Percentiles rank a stretch among this genome's conserved stretches.
Evolutionary conservation across 2,888 invertebrate species (phyloP).

Genomic region (Seira musarum): DNA sequence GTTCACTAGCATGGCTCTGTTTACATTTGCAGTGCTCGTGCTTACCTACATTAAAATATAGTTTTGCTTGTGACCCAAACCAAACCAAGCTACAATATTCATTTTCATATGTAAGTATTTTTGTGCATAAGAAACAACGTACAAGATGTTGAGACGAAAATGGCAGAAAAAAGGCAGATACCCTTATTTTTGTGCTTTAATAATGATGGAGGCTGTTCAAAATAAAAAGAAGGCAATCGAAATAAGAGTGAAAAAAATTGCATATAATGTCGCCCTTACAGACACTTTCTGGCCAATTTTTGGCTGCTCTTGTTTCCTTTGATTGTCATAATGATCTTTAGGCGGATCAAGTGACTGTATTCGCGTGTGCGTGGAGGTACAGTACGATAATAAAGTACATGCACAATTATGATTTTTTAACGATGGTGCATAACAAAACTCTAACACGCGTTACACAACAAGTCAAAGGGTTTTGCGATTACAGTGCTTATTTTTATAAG

Average conservation of each 20-base stretch:
- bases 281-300: background rate
- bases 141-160: background rate
- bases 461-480: background rate
- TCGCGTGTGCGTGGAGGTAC: background rate
- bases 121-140: too few relatives aligned
- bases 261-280: conserved; percentile 6
- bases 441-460: background rate
- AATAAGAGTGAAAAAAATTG: background rate
- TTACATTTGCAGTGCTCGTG: conserved; percentile 5
- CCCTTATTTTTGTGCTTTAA: background rate
- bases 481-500: background rate
- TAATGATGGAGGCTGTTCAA: background rate
- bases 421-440: background rate
- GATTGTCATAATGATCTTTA: too few relatives aligned
- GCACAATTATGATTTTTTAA: background rate
- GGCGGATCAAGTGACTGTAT: background rate
- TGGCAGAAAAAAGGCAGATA: background rate
- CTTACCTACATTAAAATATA: background rate
- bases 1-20: conserved; percentile 24
- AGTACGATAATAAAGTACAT: background rate
- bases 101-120: too few relatives aligned
- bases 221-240: conserved; percentile 3
- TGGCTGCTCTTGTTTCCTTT: too few relatives aligned
- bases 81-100: too few relatives aligned
- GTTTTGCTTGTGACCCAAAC: too few relatives aligned